phyloP scores from a whole-genome alignment of 2,797 vertebrate species.

The Spea hammondii region DNA sequence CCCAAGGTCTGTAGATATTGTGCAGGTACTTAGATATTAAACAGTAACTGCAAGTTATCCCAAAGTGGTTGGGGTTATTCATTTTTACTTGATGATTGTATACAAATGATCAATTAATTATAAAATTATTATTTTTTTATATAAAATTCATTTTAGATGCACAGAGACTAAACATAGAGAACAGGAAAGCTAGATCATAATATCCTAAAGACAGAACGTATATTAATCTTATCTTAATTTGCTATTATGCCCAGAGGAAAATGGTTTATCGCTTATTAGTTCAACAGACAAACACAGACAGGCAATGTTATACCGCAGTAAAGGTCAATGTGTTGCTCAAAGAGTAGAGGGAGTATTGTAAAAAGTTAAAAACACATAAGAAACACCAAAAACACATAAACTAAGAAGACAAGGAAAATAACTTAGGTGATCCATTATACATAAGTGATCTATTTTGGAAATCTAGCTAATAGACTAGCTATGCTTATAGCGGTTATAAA shows the following conservation, averaged over 20 bases:
- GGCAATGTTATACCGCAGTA: not conserved
- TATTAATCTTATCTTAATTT: not conserved
- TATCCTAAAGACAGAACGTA: not conserved
- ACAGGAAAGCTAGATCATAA: not conserved
- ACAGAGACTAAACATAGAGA: not conserved
- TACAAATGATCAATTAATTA: too few relatives aligned
- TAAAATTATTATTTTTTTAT: too few relatives aligned
- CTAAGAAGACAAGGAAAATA: too few relatives aligned
- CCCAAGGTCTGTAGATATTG: not conserved
- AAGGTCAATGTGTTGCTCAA: not conserved
- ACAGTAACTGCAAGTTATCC: too few relatives aligned
- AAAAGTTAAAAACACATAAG: too few relatives aligned
- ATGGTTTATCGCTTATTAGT: not conserved
- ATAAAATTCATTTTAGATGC: not conserved
- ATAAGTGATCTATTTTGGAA: too few relatives aligned
- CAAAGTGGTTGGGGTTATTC: too few relatives aligned
- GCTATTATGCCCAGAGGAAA: not conserved
- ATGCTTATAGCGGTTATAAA: too few relatives aligned
- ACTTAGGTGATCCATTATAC: too few relatives aligned
- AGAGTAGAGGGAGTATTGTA: not conserved
- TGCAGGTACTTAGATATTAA: not conserved
- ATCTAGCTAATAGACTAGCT: too few relatives aligned
- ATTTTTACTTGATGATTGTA: too few relatives aligned
- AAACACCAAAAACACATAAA: too few relatives aligned
- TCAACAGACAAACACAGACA: not conserved